Evolutionary conservation across 2,888 invertebrate genomes (phyloP), one percentile per base, ranked within the genome.

Genomic region (Sinopyrophorus schimmeli): DNA sequence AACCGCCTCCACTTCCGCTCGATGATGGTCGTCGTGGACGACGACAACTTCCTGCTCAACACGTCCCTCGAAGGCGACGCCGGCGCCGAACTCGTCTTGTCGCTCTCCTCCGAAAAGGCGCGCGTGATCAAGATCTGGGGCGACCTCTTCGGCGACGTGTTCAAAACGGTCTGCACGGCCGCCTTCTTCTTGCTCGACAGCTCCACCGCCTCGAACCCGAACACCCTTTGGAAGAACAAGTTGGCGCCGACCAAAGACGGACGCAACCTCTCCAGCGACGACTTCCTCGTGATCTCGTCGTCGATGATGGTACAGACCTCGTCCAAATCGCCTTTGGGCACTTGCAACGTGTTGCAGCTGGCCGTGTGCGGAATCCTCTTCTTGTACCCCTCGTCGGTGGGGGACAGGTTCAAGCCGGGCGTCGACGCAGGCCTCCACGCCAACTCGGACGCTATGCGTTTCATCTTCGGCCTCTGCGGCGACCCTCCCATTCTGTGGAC

Each of bases 101-200:
- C 85, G 61, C 83, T 83, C 63, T 87, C 86, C 62, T 86, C 86
- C 10, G 86, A 86, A 76, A 81, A 82, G 2, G 87, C 86, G 34
- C 86, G 74, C 1, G 87, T 87, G 55, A 87, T 86, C 5, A 86
- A 78, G 43, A 87, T 87, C 41, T 82, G 77, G 1, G 87, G 87
- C 4, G 86, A 86, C 50, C 54, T 60, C 47, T 63, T 65, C 2
- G 65, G 64, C 0, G 60, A 58, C 5, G 42, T 68, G 58, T 58
- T 70, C 64, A 59, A 74, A 72, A 63, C 61, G 9, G 55, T 62
- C 30, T 59, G 59, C 3, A 65, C 53, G 5, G 59, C 60, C 18
- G 58, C 54, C 10, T 57, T 55, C 43, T 59, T 65, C 47, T 59
- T 68, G 40, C 10, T 47, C 10, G 15, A 46, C 31, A 32, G 55